Conservation (phyloP, 37 sponge, comb jelly and placozoan species). For the Ianthella basta region DNA sequence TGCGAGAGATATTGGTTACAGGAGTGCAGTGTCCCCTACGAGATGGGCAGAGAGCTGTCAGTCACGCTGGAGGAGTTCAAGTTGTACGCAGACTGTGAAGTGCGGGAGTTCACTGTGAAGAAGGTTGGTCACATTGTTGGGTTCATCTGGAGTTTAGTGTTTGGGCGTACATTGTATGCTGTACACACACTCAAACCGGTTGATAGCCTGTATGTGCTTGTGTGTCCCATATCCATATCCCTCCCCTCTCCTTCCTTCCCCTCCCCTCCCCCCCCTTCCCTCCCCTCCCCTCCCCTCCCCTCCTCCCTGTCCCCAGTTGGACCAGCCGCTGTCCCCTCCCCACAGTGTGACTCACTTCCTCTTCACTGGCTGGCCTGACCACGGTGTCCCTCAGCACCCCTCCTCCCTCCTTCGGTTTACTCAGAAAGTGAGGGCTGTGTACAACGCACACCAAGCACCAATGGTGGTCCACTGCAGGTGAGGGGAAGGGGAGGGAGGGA, state of each 20-base stretch:
- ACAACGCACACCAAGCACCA: background rate
- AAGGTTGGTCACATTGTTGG: background rate
- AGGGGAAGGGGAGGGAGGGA: background rate
- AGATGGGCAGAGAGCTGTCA: slow-evolving; percentile 8
- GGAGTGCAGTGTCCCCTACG: background rate
- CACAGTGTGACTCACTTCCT: slow-evolving; percentile 23
- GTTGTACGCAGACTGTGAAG: slow-evolving; percentile 30
- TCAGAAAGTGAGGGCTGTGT: background rate
- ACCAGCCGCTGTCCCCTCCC: background rate
- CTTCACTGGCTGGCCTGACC: slow-evolving; percentile 31
- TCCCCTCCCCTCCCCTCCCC: background rate
- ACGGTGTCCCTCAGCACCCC: slow-evolving; percentile 25
- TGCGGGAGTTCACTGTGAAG: slow-evolving; percentile 6
- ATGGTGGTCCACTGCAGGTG: slow-evolving; percentile 36
- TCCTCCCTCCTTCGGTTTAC: slow-evolving; percentile 25
- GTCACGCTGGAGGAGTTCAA: slow-evolving; percentile 10
- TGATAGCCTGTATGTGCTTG: too few relatives aligned
- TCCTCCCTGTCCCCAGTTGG: background rate
- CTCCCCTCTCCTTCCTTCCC: too few relatives aligned
- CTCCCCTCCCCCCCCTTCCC: too few relatives aligned
- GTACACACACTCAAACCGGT: too few relatives aligned
- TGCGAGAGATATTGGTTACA: slow-evolving; percentile 19
- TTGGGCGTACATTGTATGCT: too few relatives aligned
- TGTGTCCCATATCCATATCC: too few relatives aligned
- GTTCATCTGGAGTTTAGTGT: too few relatives aligned